Base-by-base conservation (phyloP, 2,113 vertebrate genomes). In the Cavia aperea region DNA sequence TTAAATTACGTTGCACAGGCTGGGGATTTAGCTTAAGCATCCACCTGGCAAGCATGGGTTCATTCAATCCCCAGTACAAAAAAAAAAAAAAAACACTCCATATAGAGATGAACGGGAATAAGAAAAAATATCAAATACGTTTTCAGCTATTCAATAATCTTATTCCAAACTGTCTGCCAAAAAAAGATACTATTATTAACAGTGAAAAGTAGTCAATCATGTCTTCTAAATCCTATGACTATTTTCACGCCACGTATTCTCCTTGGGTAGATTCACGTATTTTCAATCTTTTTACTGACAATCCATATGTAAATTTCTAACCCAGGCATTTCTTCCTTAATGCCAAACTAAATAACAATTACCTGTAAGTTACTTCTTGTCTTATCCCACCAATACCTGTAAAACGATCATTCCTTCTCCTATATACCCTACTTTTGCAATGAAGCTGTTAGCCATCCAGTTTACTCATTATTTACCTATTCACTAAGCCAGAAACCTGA, bases 341-440 rank as follows among this genome's bases (percentile, higher is more conserved):
- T 70, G 58, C 6, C 75, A 66, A 86, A 89, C n/a, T 65, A 94
- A 93, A 73, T 66, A 90, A 65, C 11, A 65, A 84, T 24, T 84
- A 43, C 39, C 72, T 66, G 51, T 31, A 94, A 90, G 49, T 65
- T 62, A 78, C 54, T 89, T 93, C 46, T 86, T 81, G 19, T 85
- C 23, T 39, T 70, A 73, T 78, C 77, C 13, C 39, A 70, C 36
- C 70, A 85, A 86, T 58, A 91, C 2, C 26, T 84, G 60, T 77
- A 86, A 72, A 51, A 84, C 62, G 18, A 85, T 24, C 46, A 79
- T 10, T 70, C 18, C 29, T 90, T 14, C 16, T 78, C 29, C n/a
- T 39, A 51, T 24, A 51, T 43, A 78, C 23, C 26, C 54, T 66
- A 46, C n/a, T 54, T 88, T 60, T 91, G 90, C 63, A 93, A 63